Base-by-base conservation (phyloP, 2,888 invertebrate genomes). In the Lathronympha strigana region DNA sequence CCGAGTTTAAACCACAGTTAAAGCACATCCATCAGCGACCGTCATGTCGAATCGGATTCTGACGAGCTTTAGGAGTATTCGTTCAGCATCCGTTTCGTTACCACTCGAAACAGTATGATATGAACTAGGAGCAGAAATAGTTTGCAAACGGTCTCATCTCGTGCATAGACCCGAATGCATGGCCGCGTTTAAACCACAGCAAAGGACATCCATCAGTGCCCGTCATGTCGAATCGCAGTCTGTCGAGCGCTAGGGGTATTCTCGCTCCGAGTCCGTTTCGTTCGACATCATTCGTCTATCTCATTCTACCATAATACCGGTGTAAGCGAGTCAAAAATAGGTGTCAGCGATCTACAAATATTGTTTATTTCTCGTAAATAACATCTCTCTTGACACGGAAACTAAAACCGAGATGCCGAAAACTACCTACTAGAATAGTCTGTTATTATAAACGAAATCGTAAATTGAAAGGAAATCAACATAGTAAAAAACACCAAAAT, bases 11-110 rank as follows among this genome's bases (percentile, higher is more conserved):
- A 53, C 51, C 13, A 21, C 21, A 36, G 21, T 28, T 21, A 13
- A 33, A 53, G 33, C 21, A 21, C 36, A 36, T 53, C 51, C 19
- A 33, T 53, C 51, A 53, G 51, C 51, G 19, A 21, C n/a, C 33
- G 21, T 36, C 51, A 21, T 11, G 3, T 50, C 49, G 28, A 6
- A 50, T 50, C 28, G 23, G 23, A 9, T n/a, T 50, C n/a, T 6
- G 28, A 28, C 49, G 47, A 50, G 23, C 28, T 0, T 15, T 13
- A 25, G 23, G 47, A 15, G 28, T 28, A 50, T 28, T n/a, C 49
- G 28, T 28, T 50, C 25, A 28, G 11, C 28, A 28, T 17, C 9
- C 40, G 40, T 40, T 40, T 40, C 40, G 40, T 17, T 17, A 17
- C n/a, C n/a, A n/a, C n/a, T n/a, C n/a, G n/a, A n/a, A n/a, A n/a